phyloP scores from a whole-genome alignment of 2,888 invertebrate species.

The Apodemia duryi region DNA sequence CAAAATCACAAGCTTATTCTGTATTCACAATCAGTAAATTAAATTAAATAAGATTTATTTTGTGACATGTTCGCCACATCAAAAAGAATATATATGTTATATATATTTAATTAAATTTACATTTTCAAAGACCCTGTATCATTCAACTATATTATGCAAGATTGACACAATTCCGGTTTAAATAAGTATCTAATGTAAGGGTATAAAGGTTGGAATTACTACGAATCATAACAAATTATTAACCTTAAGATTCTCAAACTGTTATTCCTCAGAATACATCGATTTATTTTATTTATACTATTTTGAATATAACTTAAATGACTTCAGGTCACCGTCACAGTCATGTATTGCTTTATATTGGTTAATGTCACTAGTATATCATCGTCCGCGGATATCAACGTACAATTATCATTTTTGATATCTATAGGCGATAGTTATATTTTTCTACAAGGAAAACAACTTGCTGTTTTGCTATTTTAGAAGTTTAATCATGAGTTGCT shows the following conservation, averaged over 20 bases:
- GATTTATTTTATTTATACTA: neutral
- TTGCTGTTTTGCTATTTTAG: neutral
- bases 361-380: neutral
- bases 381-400: neutral
- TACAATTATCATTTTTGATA: neutral
- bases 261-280: neutral
- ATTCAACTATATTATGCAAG: neutral
- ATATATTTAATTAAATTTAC: neutral
- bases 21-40: neutral
- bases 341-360: neutral
- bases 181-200: slow-evolving; percentile 1
- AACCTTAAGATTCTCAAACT: slow-evolving; percentile 11
- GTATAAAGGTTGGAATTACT: slow-evolving; percentile 1
- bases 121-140: neutral
- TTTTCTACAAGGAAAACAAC: no score
- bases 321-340: neutral
- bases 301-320: neutral
- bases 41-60: neutral
- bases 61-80: neutral
- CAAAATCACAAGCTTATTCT: neutral
- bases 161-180: slow-evolving; percentile 6
- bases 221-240: slow-evolving; percentile 2
- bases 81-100: neutral
- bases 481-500: neutral
- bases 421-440: no score